phyloP scores from a whole-genome alignment of 2,797 vertebrate genomes.

The Potorous gilbertii region DNA sequence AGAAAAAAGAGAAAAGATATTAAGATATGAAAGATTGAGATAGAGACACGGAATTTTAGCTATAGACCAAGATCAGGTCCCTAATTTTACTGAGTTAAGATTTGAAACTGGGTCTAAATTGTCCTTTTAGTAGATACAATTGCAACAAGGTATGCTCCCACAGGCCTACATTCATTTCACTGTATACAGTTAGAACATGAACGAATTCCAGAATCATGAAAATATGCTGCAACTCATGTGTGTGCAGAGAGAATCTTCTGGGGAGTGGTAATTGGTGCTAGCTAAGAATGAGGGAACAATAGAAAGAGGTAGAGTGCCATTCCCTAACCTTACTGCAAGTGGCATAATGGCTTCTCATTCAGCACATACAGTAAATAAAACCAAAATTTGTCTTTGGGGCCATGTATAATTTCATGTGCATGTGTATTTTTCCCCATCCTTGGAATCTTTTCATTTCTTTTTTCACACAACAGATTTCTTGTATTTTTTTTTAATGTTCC shows the following conservation, averaged over 20 bases:
- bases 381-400: slow-evolving; percentile 58
- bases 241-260: slow-evolving; percentile 29
- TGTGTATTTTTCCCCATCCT: slow-evolving; percentile 24
- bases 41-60: background rate
- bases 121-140: slow-evolving; percentile 34
- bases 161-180: background rate
- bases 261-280: slow-evolving; percentile 19
- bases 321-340: slow-evolving; percentile 17
- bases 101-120: background rate
- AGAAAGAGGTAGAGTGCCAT: background rate
- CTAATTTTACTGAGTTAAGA: background rate
- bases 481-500: slow-evolving; percentile 44
- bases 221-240: slow-evolving; percentile 44
- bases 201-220: slow-evolving; percentile 59
- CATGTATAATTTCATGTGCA: slow-evolving; percentile 54
- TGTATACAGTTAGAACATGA: slow-evolving; percentile 23
- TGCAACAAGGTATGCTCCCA: background rate
- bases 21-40: background rate
- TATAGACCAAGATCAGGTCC: background rate
- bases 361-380: slow-evolving; percentile 49
- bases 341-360: background rate
- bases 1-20: background rate
- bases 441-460: slow-evolving; percentile 55
- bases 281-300: background rate
- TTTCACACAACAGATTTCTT: slow-evolving; percentile 54